Percentiles rank a stretch among this genome's conserved stretches.
phyloP scores from a whole-genome alignment of 2,113 vertebrate genomes.

The Recurvirostra avosetta region DNA sequence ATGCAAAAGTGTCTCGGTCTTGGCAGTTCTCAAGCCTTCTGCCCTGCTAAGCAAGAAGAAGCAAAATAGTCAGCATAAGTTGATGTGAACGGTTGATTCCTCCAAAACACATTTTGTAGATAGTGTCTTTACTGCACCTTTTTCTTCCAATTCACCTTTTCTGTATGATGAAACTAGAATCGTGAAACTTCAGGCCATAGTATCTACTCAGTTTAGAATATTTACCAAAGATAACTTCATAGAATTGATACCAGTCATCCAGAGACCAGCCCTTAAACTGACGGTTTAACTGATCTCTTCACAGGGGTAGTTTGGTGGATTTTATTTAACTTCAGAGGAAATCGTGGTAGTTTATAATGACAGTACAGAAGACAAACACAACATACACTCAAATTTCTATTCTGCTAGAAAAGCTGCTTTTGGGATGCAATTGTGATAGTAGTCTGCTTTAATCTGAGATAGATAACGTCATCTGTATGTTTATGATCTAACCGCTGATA shows the following conservation, averaged over 20 bases:
- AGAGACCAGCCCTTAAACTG: background rate
- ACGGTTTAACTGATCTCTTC: background rate
- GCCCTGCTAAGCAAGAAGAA: background rate
- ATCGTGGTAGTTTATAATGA: background rate
- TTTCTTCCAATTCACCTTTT: background rate
- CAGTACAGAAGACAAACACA: background rate
- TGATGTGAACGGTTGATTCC: background rate
- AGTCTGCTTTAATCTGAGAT: background rate
- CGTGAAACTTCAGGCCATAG: background rate
- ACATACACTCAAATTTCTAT: background rate
- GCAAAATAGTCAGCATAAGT: background rate
- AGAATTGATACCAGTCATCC: background rate
- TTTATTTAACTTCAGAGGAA: background rate
- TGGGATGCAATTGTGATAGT: background rate
- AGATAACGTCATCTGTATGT: background rate
- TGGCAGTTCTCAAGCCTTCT: background rate
- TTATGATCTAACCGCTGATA: background rate
- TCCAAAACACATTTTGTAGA: background rate
- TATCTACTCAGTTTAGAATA: background rate
- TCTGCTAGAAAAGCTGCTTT: background rate
- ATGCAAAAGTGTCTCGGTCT: background rate
- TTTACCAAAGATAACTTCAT: background rate
- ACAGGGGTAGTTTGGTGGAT: background rate
- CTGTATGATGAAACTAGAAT: background rate
- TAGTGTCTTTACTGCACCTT: background rate